Evolutionary conservation across 2,888 invertebrate species (phyloP).

Genomic region (Caenorhabditis sp.): DNA sequence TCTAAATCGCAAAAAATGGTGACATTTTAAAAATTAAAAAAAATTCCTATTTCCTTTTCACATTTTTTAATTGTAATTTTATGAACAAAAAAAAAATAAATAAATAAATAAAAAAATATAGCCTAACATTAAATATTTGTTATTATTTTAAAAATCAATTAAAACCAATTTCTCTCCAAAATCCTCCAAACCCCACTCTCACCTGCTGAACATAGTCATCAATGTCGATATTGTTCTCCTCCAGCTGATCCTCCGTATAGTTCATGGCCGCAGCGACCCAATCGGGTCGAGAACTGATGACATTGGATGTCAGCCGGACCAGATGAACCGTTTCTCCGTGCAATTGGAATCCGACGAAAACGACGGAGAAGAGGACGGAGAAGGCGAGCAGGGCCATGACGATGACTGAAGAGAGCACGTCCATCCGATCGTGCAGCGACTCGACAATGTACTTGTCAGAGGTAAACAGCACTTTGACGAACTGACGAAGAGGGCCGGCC

Average conservation of each 20-base stretch:
- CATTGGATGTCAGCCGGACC: constrained; percentile 73
- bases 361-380: constrained; percentile 72
- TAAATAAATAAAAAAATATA: no score
- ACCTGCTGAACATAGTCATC: constrained; percentile 82
- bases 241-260: constrained; percentile 80
- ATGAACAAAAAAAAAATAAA: no score
- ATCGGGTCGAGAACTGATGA: constrained; percentile 78
- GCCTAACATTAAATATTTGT: no score
- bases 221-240: constrained; percentile 79
- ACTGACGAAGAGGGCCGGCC: constrained; percentile 81
- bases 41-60: no score
- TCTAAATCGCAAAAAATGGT: no score
- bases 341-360: constrained; percentile 80
- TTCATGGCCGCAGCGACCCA: constrained; percentile 81
- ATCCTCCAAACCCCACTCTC: neutral
- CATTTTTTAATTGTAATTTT: no score
- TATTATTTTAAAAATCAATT: no score
- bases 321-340: constrained; percentile 81
- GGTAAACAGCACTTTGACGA: constrained; percentile 76
- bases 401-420: constrained; percentile 80
- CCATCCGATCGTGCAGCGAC: constrained; percentile 74
- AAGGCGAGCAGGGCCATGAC: constrained; percentile 80
- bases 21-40: no score
- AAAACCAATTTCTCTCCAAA: no score
- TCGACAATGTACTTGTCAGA: constrained; percentile 71